Base-by-base conservation (phyloP, 2,797 vertebrate species). In the Oreochromis mossambicus region DNA sequence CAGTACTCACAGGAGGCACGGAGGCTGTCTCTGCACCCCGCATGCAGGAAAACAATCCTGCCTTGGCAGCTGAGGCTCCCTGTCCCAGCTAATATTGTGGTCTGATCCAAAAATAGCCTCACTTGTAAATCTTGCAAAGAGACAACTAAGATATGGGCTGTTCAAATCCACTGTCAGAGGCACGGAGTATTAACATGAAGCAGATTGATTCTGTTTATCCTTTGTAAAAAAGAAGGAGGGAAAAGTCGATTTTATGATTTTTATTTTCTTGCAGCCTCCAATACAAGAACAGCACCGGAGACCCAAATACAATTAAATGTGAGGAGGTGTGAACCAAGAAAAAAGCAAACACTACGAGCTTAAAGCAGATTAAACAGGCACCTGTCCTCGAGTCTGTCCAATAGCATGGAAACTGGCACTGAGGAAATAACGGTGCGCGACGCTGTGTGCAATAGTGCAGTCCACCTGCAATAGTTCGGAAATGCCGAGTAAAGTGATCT, bases 11-110 rank as follows among this genome's bases (percentile, higher is more conserved):
- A 84, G 86, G 81, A 84, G 86, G 91, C 92, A 92, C 79, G 52
- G 86, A 80, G 73, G 81, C 87, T 15, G 82, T 24, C 55, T 88
- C 92, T 94, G 91, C 93, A 87, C 61, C 91, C 88, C 3, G 66
- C 83, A 92, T 89, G 82, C 90, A 91, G 78, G 73, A 84, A 92
- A 95, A 94, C 88, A 94, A 87, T 80, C 88, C 89, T 14, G 83
- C 86, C 88, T 70, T 79, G 58, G 89, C 92, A 90, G 89, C 91
- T 87, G 87, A 91, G 77, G 81, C 91, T 81, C 82, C 78, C 77
- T 34, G 77, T 82, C 77, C 78, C 5, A 83, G 79, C 91, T 86
- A 83, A 91, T 87, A 89, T 82, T 88, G 83, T 88, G 76, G 15
- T 87, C 86, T 73, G 76, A 11, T 90, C 87, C 88, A 70, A 92